Conservation (phyloP, 2,888 invertebrate species). For the Chrysina gloriosa region DNA sequence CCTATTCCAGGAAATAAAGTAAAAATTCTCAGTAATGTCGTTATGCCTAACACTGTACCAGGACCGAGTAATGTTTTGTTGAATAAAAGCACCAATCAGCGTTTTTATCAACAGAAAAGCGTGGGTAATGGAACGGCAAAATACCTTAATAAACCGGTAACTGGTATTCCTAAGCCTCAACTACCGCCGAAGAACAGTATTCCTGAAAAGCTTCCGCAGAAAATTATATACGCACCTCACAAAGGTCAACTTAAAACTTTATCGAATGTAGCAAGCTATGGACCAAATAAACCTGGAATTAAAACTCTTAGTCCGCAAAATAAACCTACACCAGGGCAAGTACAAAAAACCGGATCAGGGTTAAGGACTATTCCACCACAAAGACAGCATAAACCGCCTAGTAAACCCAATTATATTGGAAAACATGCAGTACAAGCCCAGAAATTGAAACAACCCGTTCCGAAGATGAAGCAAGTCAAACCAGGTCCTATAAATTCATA, state of each 20-base stretch:
- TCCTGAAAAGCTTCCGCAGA: constrained; percentile 47
- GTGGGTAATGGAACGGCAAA: constrained; percentile 59
- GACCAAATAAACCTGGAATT: constrained; percentile 54
- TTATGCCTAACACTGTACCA: constrained; percentile 51
- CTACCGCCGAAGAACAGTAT: constrained; percentile 29
- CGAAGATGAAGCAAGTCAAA: constrained; percentile 40
- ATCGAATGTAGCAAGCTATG: constrained; percentile 56
- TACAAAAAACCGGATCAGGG: constrained; percentile 59
- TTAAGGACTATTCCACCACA: constrained; percentile 63
- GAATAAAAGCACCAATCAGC: constrained; percentile 57
- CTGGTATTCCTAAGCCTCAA: constrained; percentile 40
- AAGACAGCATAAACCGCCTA: constrained; percentile 55
- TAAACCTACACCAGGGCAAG: constrained; percentile 54
- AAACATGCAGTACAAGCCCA: constrained; percentile 65
- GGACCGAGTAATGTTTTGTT: constrained; percentile 56
- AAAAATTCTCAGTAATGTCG: constrained; percentile 63
- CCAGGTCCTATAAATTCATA: constrained; percentile 41
- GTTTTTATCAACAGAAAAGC: constrained; percentile 58
- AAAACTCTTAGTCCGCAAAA: constrained; percentile 60
- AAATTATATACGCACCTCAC: constrained; percentile 58
- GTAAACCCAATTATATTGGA: constrained; percentile 64
- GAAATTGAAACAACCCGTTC: constrained; percentile 54
- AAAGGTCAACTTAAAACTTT: constrained; percentile 61
- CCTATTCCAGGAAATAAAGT: constrained; percentile 56
- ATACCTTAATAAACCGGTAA: constrained; percentile 56